phyloP scores from a whole-genome alignment of 2,797 vertebrate genomes.

The Buceros bicornis region DNA sequence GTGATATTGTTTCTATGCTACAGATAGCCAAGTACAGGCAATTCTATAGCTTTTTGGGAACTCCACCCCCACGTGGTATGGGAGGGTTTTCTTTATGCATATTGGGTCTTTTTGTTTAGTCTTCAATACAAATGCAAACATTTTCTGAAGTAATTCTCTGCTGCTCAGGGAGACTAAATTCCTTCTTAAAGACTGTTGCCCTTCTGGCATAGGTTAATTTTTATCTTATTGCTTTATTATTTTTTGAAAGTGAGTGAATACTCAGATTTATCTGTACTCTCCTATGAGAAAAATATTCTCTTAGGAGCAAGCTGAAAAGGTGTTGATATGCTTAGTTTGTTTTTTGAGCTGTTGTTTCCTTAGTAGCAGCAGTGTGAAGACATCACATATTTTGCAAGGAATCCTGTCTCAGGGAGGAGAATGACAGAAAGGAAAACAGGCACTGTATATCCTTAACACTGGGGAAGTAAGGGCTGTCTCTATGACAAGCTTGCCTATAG shows the following conservation, averaged over 20 bases:
- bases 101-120: background rate
- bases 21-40: background rate
- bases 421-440: background rate
- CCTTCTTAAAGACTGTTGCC: background rate
- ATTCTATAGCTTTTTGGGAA: background rate
- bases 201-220: background rate
- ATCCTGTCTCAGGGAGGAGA: background rate
- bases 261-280: background rate
- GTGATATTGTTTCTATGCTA: background rate
- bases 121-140: background rate
- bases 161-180: background rate
- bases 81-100: background rate
- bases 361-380: background rate
- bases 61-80: background rate
- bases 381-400: background rate
- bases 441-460: background rate
- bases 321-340: background rate
- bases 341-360: background rate
- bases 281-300: background rate
- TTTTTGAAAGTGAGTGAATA: background rate
- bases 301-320: background rate
- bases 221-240: background rate
- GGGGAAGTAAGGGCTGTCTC: background rate
- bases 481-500: background rate
- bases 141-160: background rate